Conservation (phyloP, 2,113 vertebrate species). For the Phoenicopterus ruber region DNA sequence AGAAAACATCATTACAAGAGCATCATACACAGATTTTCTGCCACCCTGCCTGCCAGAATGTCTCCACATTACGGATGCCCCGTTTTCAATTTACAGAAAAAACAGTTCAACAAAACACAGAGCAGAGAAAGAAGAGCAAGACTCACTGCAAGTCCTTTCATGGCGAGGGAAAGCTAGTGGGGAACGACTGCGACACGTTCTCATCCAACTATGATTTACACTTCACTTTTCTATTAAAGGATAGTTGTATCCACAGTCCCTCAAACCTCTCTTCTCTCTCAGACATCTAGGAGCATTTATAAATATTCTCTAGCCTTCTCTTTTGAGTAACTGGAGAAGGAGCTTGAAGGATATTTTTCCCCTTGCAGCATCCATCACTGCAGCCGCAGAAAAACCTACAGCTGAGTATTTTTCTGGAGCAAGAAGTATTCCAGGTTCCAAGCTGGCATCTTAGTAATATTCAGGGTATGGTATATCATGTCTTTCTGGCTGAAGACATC, state of each 20-base stretch:
- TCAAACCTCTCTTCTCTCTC: neutral
- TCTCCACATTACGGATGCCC: neutral
- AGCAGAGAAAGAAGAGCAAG: neutral
- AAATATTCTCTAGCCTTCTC: neutral
- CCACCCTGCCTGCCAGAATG: neutral
- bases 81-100: neutral
- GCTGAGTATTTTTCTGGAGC: neutral
- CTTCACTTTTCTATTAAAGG: neutral
- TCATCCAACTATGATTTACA: neutral
- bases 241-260: neutral
- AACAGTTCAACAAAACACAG: neutral
- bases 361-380: neutral
- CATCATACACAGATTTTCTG: neutral
- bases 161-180: neutral
- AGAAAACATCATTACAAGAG: constrained; percentile 3
- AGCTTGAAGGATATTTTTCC: neutral
- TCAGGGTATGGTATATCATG: neutral
- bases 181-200: neutral
- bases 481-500: neutral
- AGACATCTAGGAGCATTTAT: neutral
- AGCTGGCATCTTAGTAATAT: neutral
- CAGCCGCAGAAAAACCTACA: neutral
- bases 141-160: neutral
- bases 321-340: neutral
- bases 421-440: neutral